Evolutionary conservation across 2,113 vertebrate species (phyloP).

Genomic region (Caloenas nicobarica): DNA sequence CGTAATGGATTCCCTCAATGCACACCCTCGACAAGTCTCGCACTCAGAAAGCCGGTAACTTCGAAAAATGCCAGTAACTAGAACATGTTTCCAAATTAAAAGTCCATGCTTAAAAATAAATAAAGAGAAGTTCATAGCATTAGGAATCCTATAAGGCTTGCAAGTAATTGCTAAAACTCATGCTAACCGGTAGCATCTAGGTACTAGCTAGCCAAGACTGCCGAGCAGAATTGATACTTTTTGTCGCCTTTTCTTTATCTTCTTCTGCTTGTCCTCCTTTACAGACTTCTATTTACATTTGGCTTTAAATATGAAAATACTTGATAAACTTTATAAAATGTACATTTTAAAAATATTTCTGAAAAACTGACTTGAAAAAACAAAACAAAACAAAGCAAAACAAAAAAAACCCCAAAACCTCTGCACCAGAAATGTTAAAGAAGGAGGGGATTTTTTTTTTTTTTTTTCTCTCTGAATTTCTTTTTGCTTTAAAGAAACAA

Average conservation of each 20-base stretch:
- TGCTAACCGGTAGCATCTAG: constrained; percentile 83
- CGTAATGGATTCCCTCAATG: constrained; percentile 46
- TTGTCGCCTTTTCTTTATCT: constrained; percentile 65
- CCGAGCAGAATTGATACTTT: constrained; percentile 62
- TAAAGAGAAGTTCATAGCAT: constrained; percentile 78
- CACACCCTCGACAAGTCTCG: constrained; percentile 49
- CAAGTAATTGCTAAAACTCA: constrained; percentile 76
- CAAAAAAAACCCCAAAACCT: constrained; percentile 48
- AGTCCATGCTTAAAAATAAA: constrained; percentile 84
- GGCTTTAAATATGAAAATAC: constrained; percentile 89
- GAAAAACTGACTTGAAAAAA: constrained; percentile 77
- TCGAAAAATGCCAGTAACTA: constrained; percentile 69
- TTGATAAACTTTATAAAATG: constrained; percentile 86
- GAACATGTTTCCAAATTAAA: constrained; percentile 67
- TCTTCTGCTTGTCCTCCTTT: constrained; percentile 69
- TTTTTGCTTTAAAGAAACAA: constrained; percentile 59
- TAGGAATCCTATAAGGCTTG: constrained; percentile 77
- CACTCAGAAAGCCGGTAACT: constrained; percentile 66
- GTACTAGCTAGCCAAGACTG: constrained; percentile 72
- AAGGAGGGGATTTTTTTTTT: not conserved
- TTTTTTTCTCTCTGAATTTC: constrained; percentile 1
- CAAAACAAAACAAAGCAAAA: not conserved
- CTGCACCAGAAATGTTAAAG: constrained; percentile 73
- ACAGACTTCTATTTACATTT: constrained; percentile 89
- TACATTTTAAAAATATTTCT: constrained; percentile 84